Percentiles rank a stretch among this genome's conserved stretches.
Evolutionary conservation across 1,140 invertebrate species (phyloP).

Genomic region (Drosophila insularis): DNA sequence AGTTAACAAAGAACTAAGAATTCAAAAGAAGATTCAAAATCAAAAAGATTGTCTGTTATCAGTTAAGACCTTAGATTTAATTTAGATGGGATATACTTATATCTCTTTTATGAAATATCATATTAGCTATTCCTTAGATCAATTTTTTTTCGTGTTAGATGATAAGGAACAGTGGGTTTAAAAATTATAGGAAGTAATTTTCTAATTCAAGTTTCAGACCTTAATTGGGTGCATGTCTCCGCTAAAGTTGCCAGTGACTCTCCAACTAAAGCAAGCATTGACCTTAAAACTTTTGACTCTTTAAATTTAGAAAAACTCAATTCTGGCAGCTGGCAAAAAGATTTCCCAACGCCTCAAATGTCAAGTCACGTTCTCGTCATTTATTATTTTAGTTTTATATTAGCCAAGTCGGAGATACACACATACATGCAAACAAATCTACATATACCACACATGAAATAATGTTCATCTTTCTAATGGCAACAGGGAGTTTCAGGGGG

Average conservation of each 20-base stretch:
- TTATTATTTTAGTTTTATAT: constrained; percentile 69
- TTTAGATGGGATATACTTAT: too few relatives aligned
- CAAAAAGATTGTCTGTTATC: too few relatives aligned
- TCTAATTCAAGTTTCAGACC: neutral
- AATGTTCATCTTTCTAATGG: neutral
- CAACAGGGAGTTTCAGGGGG: neutral
- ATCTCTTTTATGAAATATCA: too few relatives aligned
- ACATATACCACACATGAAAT: constrained; percentile 4
- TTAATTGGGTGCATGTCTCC: neutral
- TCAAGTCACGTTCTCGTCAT: constrained; percentile 61
- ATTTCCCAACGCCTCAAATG: constrained; percentile 56
- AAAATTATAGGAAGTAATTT: too few relatives aligned
- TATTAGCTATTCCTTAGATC: too few relatives aligned
- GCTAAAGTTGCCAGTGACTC: neutral
- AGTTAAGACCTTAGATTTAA: too few relatives aligned
- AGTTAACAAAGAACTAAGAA: too few relatives aligned
- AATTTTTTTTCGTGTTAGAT: too few relatives aligned
- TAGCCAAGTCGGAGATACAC: constrained; percentile 43
- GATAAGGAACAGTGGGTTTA: too few relatives aligned
- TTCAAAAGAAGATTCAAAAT: too few relatives aligned
- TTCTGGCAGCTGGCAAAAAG: constrained; percentile 13
- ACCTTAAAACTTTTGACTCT: constrained; percentile 8
- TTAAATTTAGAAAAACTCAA: constrained; percentile 26
- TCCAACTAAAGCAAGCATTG: constrained; percentile 23
- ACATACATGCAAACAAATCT: constrained; percentile 24